Percentiles rank a stretch among this genome's conserved stretches.
Evolutionary conservation across 2,888 invertebrate genomes (phyloP).

Genomic region (Drosophila melanosoma): DNA sequence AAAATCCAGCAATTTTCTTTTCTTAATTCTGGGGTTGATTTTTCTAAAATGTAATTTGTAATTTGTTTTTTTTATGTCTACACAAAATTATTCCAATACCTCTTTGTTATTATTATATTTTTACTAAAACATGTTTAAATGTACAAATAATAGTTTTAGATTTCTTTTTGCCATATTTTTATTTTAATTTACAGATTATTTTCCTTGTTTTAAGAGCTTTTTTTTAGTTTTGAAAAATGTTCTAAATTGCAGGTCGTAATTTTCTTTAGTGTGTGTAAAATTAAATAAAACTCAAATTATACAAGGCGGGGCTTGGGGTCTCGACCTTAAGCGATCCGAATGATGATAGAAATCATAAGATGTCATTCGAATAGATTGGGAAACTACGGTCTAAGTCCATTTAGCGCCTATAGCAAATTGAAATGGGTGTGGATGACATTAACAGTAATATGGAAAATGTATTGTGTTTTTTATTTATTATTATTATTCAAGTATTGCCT

Average conservation of each 20-base stretch:
- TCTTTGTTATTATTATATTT: background rate
- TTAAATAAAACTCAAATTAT: background rate
- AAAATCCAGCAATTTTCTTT: background rate
- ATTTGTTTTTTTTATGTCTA: background rate
- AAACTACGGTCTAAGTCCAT: constrained; percentile 5
- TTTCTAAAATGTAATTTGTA: background rate
- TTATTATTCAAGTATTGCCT: constrained; percentile 56
- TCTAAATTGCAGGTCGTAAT: background rate
- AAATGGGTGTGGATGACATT: constrained; percentile 46
- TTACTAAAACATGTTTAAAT: no score
- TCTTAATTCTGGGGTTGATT: background rate
- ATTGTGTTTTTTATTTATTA: constrained; percentile 24
- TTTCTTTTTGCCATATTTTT: background rate
- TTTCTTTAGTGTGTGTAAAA: background rate
- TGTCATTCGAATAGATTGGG: background rate
- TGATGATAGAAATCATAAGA: background rate
- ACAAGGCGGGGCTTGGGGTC: background rate
- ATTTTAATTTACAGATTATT: no score
- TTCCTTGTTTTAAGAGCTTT: no score
- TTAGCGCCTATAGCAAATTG: constrained; percentile 8
- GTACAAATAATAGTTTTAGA: background rate
- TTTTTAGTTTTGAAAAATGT: background rate
- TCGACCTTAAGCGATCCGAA: background rate
- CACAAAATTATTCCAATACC: background rate
- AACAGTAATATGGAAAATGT: constrained; percentile 63